phyloP scores from a whole-genome alignment of 2,113 vertebrate species.

The Mixornis gularis region DNA sequence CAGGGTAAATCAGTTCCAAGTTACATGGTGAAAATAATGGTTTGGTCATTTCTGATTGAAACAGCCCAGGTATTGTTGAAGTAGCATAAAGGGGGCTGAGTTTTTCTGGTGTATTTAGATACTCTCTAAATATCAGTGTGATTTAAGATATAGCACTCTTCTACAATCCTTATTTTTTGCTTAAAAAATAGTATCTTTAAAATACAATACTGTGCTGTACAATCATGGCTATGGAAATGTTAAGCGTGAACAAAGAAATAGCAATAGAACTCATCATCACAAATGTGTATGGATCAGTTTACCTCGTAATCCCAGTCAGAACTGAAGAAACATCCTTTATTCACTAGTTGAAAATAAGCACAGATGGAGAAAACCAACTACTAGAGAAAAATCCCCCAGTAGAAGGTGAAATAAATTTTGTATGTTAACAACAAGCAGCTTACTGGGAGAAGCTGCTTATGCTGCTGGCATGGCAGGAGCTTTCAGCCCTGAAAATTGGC shows the following conservation, averaged over 20 bases:
- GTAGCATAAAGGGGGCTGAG: not conserved
- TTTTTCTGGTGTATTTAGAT: not conserved
- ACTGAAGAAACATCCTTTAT: not conserved
- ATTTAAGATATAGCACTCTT: not conserved
- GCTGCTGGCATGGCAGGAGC: not conserved
- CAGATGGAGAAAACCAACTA: not conserved
- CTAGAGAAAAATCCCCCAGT: not conserved
- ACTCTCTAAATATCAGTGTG: not conserved
- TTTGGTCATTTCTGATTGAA: not conserved
- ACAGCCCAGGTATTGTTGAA: not conserved
- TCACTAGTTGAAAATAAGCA: not conserved
- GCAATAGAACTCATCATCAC: not conserved
- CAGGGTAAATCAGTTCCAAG: not conserved
- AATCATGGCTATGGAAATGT: not conserved
- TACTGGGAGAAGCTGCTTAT: not conserved
- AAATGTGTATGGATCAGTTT: not conserved
- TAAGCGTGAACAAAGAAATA: not conserved
- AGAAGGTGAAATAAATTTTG: not conserved
- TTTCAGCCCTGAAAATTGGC: not conserved
- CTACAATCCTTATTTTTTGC: not conserved
- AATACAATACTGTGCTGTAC: not conserved
- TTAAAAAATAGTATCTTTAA: not conserved
- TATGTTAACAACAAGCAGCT: not conserved
- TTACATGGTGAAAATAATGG: not conserved
- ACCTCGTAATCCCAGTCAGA: not conserved